Base-by-base conservation (phyloP, 2,113 vertebrate species). In the Chroicocephalus ridibundus region DNA sequence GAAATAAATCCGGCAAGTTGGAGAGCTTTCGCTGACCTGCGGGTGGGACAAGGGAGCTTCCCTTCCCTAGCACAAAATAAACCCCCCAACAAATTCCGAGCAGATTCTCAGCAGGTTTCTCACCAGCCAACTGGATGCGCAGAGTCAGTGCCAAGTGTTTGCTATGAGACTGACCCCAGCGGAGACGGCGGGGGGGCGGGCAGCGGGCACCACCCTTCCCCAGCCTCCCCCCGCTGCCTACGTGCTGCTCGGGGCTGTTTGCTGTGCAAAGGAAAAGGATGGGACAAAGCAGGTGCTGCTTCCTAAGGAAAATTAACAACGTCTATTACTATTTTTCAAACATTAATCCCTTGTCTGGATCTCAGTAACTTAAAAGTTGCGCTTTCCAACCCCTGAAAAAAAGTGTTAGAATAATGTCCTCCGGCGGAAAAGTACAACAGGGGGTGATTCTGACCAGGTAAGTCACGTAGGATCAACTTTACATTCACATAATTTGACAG, bases 131-230 rank as follows among this genome's bases (percentile, higher is more conserved):
- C 66, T 3, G 31, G 47, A 32, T 6, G 42, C 3, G 6, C 47
- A 2, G 4, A 26, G 5, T 52, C 10, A 18, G 60, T 4, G 70
- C 4, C 0, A 11, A 46, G 70, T 2, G 31, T 34, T 76, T 19
- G 8, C 80, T 42, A 8, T 1, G 2, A 22, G 75, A 34, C n/a
- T 13, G 6, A 25, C 36, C 21, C 19, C 2, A 2, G 2, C 0
- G 21, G 4, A 10, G 57, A 8, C 1, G 15, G 26, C 2, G 44
- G 36, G 6, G 18, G 27, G 79, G 42, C 38, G 42, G 42, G 60
- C 66, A n/a, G 14, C 1, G 46, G 47, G 44, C 61, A 46, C 69
- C 52, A 29, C 47, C 78, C 38, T 47, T 64, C 68, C 79, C 71
- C 32, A 18, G 71, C 40, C 42, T 44, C 61, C 54, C 11, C 25